These are phyloP conservation scores for Chitala chitala DNA, from an alignment of 2,113 vertebrate species.

Conservation along the genomic window DNA sequence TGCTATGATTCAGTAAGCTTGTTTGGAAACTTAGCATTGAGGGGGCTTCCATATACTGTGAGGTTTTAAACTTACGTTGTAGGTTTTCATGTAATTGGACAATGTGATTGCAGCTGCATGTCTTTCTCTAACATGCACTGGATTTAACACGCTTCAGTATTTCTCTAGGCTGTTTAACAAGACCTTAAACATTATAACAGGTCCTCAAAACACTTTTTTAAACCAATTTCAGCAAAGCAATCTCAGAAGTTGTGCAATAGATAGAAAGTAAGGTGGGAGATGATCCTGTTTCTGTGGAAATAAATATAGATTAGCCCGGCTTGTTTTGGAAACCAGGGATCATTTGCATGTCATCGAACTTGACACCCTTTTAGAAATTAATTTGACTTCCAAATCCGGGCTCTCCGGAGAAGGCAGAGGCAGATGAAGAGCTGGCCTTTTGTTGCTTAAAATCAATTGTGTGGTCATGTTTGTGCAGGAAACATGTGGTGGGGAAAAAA, in stretches of 20 bases:
- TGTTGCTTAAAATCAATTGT: not conserved
- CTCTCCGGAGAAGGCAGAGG: conserved; percentile 33
- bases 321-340: conserved; percentile 33
- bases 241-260: not conserved
- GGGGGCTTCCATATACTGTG: too few relatives aligned
- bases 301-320: conserved; percentile 8
- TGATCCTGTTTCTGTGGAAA: not conserved
- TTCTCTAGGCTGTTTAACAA: not conserved
- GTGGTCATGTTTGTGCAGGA: not conserved
- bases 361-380: conserved; percentile 44
- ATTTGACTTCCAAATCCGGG: conserved; percentile 46
- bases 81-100: too few relatives aligned
- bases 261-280: conserved; percentile 2
- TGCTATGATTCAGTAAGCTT: too few relatives aligned
- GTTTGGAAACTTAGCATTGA: too few relatives aligned
- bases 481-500: not conserved
- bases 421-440: conserved; percentile 20
- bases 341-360: conserved; percentile 41
- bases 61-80: too few relatives aligned
- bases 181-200: too few relatives aligned
- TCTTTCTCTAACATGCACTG: not conserved
- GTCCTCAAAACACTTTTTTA: not conserved
- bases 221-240: not conserved
- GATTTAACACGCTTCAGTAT: too few relatives aligned
- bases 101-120: not conserved